A percentile compares a stretch with the other conserved stretches of the same genome.
phyloP scores from a whole-genome alignment of 2,888 invertebrate species.

The Frankliniella fusca region DNA sequence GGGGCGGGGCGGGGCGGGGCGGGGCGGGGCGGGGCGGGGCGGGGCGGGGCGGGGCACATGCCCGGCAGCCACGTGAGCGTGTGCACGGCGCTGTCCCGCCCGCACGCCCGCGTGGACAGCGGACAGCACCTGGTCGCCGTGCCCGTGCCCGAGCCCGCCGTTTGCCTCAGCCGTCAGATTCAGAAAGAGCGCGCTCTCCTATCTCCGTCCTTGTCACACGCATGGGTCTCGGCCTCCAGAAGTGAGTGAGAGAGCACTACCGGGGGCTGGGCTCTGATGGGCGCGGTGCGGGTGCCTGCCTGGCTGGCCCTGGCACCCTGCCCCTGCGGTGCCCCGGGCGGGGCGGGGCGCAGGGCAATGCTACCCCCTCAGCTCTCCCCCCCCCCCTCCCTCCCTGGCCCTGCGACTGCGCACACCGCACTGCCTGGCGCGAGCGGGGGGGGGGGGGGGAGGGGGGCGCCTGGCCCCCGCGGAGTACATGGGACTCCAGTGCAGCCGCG shows the following conservation, averaged over 20 bases:
- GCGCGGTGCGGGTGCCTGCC: not conserved
- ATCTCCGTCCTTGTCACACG: too few relatives aligned
- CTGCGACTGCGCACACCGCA: not conserved
- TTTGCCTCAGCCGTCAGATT: too few relatives aligned
- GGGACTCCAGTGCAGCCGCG: constrained; percentile 23
- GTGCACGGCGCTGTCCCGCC: too few relatives aligned
- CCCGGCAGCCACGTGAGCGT: too few relatives aligned
- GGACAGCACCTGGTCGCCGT: too few relatives aligned
- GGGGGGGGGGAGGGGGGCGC: not conserved
- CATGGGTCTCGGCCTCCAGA: too few relatives aligned
- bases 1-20: not conserved
- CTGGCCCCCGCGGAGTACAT: not conserved
- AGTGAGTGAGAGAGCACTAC: not conserved
- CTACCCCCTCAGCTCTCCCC: not conserved
- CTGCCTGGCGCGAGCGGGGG: too few relatives aligned
- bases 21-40: constrained; percentile 3
- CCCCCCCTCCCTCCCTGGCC: not conserved
- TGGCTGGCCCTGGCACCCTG: not conserved
- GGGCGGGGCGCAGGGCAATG: not conserved
- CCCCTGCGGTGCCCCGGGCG: not conserved
- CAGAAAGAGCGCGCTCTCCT: too few relatives aligned
- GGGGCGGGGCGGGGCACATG: not conserved
- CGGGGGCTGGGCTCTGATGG: not conserved
- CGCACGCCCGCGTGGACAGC: too few relatives aligned
- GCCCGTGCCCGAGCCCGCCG: too few relatives aligned